Conservation (phyloP, 2,797 vertebrate species). For the Eurystomus glaucurus region DNA sequence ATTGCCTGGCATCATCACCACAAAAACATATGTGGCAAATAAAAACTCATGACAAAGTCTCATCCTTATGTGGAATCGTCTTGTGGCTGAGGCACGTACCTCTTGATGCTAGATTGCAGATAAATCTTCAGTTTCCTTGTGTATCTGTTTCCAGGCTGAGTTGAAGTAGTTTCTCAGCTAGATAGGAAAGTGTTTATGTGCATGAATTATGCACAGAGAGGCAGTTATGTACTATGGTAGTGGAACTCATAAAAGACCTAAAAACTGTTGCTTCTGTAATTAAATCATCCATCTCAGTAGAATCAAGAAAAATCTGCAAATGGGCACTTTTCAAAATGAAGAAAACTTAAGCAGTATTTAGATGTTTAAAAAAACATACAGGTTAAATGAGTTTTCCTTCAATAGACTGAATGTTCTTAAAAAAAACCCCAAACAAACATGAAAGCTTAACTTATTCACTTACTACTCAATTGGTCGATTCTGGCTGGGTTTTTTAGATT, state of each 20-base stretch:
- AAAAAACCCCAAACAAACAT: neutral
- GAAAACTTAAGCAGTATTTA: neutral
- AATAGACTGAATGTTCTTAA: neutral
- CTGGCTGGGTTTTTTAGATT: neutral
- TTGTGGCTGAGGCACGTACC: accelerated
- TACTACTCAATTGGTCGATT: neutral
- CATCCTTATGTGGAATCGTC: neutral
- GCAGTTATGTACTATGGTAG: neutral
- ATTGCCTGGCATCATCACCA: neutral
- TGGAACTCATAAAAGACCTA: neutral
- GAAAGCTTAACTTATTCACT: neutral
- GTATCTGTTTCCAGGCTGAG: neutral
- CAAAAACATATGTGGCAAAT: accelerated
- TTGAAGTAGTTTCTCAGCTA: neutral
- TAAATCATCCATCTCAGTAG: slow-evolving; percentile 20
- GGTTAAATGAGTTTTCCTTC: neutral
- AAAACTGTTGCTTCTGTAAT: neutral
- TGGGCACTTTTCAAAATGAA: neutral
- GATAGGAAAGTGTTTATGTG: neutral
- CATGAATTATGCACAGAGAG: neutral
- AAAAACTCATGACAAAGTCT: neutral
- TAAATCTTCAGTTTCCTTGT: neutral
- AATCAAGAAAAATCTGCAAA: neutral
- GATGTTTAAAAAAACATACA: neutral
- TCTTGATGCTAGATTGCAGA: accelerated